Percentiles rank a stretch among this genome's conserved stretches.
Conservation (phyloP, 53 echinoderm and acorn worm genomes). For the Henricia sp. region DNA sequence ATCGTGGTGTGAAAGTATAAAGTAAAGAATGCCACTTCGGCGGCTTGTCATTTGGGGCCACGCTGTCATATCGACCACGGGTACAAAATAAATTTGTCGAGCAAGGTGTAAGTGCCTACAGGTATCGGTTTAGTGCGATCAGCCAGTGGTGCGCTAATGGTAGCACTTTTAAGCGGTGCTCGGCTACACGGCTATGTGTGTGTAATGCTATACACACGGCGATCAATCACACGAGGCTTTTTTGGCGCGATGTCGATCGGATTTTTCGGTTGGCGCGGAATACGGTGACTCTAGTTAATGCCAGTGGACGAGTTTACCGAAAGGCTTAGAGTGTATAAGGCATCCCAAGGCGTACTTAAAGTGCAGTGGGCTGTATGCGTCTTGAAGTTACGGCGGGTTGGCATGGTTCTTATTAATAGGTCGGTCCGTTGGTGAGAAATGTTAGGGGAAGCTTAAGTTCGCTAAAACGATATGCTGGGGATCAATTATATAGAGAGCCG, state of each 20-base stretch:
- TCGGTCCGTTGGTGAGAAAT: background rate
- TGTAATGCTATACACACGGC: constrained; percentile 12
- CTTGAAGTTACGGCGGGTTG: no score
- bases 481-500: no score
- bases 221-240: background rate
- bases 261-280: constrained; percentile 13
- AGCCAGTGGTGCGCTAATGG: background rate
- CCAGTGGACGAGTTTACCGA: background rate
- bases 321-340: background rate
- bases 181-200: constrained; percentile 8
- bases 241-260: background rate
- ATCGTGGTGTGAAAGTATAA: background rate
- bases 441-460: background rate
- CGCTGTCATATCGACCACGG: constrained; percentile 1
- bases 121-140: background rate
- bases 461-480: background rate
- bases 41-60: background rate
- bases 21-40: background rate
- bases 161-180: constrained; percentile 1
- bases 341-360: background rate
- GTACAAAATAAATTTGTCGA: constrained; percentile 11
- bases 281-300: background rate
- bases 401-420: no score
- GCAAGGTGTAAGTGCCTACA: background rate
- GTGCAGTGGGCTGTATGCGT: background rate